phyloP scores from a whole-genome alignment of 2,113 vertebrate genomes.

The Gorsachius goisagi region DNA sequence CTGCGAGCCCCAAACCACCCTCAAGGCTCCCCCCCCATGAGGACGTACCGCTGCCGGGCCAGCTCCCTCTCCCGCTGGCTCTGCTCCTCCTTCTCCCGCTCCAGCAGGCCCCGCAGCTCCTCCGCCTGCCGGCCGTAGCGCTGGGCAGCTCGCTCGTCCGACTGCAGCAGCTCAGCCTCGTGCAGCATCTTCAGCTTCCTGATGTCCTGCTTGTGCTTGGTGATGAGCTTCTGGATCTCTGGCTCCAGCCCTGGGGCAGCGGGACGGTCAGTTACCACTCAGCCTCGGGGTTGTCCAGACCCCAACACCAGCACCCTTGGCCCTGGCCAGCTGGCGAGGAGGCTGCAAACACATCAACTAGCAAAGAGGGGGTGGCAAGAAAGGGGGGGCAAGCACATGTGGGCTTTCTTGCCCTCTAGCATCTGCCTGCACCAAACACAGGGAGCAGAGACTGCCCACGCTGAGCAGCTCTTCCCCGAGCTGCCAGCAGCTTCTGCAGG shows the following conservation, averaged over 20 bases:
- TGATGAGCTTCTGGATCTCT: slow-evolving; percentile 93
- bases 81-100: slow-evolving; percentile 84
- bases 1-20: accelerated
- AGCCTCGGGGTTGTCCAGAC: accelerated
- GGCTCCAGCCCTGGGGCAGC: slow-evolving; percentile 86
- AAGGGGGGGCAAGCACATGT: accelerated
- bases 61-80: slow-evolving; percentile 83
- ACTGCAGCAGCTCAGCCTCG: slow-evolving; percentile 87
- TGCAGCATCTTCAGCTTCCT: slow-evolving; percentile 86
- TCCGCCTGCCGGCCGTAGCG: slow-evolving; percentile 79
- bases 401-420: background rate
- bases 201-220: slow-evolving; percentile 90
- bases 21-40: accelerated
- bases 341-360: accelerated
- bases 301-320: accelerated
- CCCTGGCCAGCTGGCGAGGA: accelerated
- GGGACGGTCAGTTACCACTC: accelerated
- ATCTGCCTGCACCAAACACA: background rate
- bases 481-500: background rate
- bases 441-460: background rate
- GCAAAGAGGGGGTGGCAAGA: background rate
- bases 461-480: background rate
- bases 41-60: slow-evolving; percentile 78
- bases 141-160: slow-evolving; percentile 82
- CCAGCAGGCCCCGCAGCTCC: slow-evolving; percentile 83